Percentiles rank a stretch among this genome's conserved stretches.
Conservation (phyloP, 2,113 vertebrate genomes). For the Varanus komodoensis region DNA sequence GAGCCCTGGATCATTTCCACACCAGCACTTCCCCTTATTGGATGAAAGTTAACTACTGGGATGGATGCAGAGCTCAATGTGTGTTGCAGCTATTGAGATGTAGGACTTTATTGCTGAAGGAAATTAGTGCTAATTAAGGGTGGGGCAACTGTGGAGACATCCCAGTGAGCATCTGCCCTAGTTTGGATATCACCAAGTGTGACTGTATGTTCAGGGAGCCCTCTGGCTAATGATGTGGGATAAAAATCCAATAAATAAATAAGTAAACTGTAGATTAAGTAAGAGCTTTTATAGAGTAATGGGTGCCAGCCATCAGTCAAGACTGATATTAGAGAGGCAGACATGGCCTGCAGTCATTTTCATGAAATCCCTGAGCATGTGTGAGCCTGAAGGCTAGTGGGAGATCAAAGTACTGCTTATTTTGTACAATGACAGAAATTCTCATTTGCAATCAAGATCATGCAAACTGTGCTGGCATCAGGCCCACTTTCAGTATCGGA, state of each 20-base stretch:
- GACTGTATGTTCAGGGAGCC: too few species aligned
- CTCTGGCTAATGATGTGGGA: too few species aligned
- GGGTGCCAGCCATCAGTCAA: background rate
- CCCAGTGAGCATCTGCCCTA: background rate
- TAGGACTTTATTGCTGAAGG: background rate
- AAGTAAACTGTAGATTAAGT: background rate
- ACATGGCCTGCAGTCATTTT: background rate
- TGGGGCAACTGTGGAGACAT: background rate
- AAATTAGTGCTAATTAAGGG: background rate
- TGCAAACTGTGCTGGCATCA: background rate
- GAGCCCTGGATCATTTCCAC: too few species aligned
- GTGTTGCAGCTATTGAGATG: background rate
- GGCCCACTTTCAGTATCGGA: background rate
- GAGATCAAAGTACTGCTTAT: conserved; percentile 14
- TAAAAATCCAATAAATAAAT: too few species aligned
- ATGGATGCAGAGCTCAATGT: too few species aligned
- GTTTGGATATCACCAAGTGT: background rate
- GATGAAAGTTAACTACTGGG: too few species aligned
- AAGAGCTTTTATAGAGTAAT: background rate
- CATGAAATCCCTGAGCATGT: background rate
- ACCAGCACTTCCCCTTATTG: too few species aligned
- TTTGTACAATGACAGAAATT: background rate
- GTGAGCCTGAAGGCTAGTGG: background rate
- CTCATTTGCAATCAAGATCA: conserved; percentile 19
- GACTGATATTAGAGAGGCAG: background rate